These are phyloP conservation scores for Cichlasoma orientale DNA, from an alignment of 2,797 vertebrate genomes.

Conservation along the genomic window DNA sequence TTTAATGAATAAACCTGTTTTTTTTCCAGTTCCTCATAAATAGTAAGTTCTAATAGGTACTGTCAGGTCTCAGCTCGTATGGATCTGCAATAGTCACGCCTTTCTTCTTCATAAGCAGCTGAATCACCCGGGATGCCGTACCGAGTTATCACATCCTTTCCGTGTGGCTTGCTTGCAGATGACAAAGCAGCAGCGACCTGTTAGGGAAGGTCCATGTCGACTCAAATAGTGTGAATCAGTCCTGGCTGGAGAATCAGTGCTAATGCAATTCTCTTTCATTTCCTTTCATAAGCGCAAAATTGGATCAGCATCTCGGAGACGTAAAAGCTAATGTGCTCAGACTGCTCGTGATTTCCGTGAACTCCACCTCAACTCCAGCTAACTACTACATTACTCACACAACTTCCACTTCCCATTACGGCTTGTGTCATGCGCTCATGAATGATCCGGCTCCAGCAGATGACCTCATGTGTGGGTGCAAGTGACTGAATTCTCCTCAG, in stretches of 20 bases:
- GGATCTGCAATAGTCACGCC: neutral
- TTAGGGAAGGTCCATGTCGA: slow-evolving; percentile 31
- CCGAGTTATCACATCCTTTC: slow-evolving; percentile 2
- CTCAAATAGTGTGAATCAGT: slow-evolving; percentile 58
- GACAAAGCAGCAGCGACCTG: slow-evolving; percentile 21
- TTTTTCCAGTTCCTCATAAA: neutral
- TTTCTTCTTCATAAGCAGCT: neutral
- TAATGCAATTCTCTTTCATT: slow-evolving; percentile 68
- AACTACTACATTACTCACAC: slow-evolving; percentile 69
- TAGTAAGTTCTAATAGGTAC: neutral
- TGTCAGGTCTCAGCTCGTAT: neutral
- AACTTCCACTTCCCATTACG: slow-evolving; percentile 69
- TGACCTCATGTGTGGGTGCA: slow-evolving; percentile 66
- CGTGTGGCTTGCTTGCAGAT: slow-evolving; percentile 11
- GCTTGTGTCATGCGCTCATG: slow-evolving; percentile 39
- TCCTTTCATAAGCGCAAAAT: slow-evolving; percentile 67
- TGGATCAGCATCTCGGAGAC: slow-evolving; percentile 60
- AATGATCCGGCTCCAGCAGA: slow-evolving; percentile 47
- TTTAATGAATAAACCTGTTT: neutral
- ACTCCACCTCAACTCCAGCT: slow-evolving; percentile 50
- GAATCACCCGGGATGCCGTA: neutral
- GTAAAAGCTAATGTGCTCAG: slow-evolving; percentile 61
- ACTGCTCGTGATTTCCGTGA: slow-evolving; percentile 62
- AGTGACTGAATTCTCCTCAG: slow-evolving; percentile 62
- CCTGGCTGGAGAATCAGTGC: slow-evolving; percentile 43